Base-by-base conservation (phyloP, 2,888 invertebrate genomes). In the Fragum fragum region DNA sequence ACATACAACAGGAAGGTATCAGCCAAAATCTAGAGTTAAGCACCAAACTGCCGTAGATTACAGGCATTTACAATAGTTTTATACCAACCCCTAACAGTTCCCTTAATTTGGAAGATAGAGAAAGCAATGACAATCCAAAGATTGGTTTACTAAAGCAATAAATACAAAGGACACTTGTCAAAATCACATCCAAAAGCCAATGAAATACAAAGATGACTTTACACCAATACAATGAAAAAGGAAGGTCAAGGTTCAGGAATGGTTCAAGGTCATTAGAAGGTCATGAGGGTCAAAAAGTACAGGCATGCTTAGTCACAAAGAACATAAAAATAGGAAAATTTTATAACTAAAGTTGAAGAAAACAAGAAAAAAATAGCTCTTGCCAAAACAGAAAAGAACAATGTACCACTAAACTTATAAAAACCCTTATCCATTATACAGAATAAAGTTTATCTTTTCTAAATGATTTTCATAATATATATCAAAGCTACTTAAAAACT, bases 241-340 rank as follows among this genome's bases (percentile, higher is more conserved):
- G 36, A 9, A 69, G 69, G 69, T 70, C 52, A 70, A 57, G 26
- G n/a, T 42, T 21, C 11, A 57, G 26, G 23, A 47, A 47, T 61
- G 29, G 32, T 26, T 39, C 52, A 66, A 66, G 74, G 74, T 66
- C 74, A 74, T 26, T 42, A 14, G n/a, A 57, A 75, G 66, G 74
- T 66, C 66, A 32, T 26, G 42, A 71, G 57, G 74, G 79, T 74
- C 74, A 82, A 80, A 82, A 79, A 78, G 72, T 77, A 82, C 73
- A 85, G 85, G 85, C 85, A 85, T 85, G 85, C 85, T 80, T 74
- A 78, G 72, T 61, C 53, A 80, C 78, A 82, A 66, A 75, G 61
- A 32, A 75, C 29, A 53, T 69, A 42, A 71, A 63, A 70, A 0
- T 61, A 53, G 36, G 18, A 36, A 74, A 53, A 36, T 3, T 23